Base-by-base conservation (phyloP, 2,888 invertebrate genomes). In the Catocala fraxini region DNA sequence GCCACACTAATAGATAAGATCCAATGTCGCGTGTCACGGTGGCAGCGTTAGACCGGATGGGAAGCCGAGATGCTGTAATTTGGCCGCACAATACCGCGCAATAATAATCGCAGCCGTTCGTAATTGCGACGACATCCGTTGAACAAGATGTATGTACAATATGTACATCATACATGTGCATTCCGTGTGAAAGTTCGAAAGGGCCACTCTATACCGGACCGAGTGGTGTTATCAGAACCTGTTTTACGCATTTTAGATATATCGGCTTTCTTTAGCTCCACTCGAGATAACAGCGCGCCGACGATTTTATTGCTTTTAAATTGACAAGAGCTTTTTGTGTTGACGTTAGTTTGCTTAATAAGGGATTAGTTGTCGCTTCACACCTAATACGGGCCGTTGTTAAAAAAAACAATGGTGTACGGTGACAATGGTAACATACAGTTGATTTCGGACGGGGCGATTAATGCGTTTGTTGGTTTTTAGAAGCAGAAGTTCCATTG, bases 81-180 rank as follows among this genome's bases (percentile, higher is more conserved):
- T 89, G 89, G 89, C 83, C 85, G 89, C 87, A 93, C 92, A 92
- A 92, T 93, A 87, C 89, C 84, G 85, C 88, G 88, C 88, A 89
- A 89, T 91, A 92, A 92, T 92, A 92, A 92, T 90, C 90, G 91
- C 88, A 87, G 86, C 82, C 84, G 83, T 75, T 81, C 83, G 90
- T 93, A 92, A 93, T 92, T 92, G 92, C 90, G 86, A 82, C 89
- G 91, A 90, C 93, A 92, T 93, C 93, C 93, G 93, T 84, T 82
- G 83, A 80, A 78, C 86, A 80, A 85, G 83, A 85, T 77, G 85
- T 83, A 81, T 75, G 72, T 83, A 85, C 85, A 86, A 84, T 83
- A 81, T 75, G 72, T 83, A 85, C 85, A 86, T 88, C 76, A 73
- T 83, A 85, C 85, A 86, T 88, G 86, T 89, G 88, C 81, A 64